A percentile compares a stretch with the other conserved stretches of the same genome.
phyloP scores from a whole-genome alignment of 2,888 invertebrate genomes.

The Dynastes hyllus region DNA sequence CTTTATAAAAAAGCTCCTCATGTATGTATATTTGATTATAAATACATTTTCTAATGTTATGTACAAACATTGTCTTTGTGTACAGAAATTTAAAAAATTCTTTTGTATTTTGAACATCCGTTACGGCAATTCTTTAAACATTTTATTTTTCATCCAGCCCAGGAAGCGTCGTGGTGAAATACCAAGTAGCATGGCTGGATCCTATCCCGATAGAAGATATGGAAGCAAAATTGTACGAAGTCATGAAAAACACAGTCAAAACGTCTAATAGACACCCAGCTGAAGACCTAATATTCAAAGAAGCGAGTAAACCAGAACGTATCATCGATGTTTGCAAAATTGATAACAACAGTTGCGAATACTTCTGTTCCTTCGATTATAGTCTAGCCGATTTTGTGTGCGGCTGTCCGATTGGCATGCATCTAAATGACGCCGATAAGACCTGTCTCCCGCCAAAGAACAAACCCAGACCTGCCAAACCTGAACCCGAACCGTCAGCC shows the following conservation, averaged over 20 bases:
- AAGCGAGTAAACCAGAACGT: slow-evolving; percentile 74
- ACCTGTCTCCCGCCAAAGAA: slow-evolving; percentile 66
- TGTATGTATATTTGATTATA: no score
- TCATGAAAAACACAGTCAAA: slow-evolving; percentile 72
- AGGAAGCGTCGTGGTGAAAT: slow-evolving; percentile 79
- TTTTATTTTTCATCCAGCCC: slow-evolving; percentile 71
- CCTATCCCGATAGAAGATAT: slow-evolving; percentile 70
- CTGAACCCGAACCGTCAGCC: slow-evolving; percentile 55
- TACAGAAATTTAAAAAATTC: no score
- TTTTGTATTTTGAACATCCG: no score
- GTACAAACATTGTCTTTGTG: no score
- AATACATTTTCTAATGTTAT: no score
- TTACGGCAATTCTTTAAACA: neutral
- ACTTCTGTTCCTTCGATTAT: slow-evolving; percentile 80
- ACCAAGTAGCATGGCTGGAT: slow-evolving; percentile 79
- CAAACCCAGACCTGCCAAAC: slow-evolving; percentile 57
- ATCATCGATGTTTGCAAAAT: slow-evolving; percentile 80
- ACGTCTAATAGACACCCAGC: slow-evolving; percentile 72
- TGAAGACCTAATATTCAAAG: slow-evolving; percentile 69
- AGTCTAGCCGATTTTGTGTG: slow-evolving; percentile 77
- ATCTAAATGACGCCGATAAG: slow-evolving; percentile 72
- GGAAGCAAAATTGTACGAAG: slow-evolving; percentile 69
- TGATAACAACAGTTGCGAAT: slow-evolving; percentile 78
- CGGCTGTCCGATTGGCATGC: slow-evolving; percentile 76
- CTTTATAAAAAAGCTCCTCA: no score